These are phyloP conservation scores for Tor tambroides DNA, from an alignment of 2,113 vertebrate genomes.

Conservation along the genomic window DNA sequence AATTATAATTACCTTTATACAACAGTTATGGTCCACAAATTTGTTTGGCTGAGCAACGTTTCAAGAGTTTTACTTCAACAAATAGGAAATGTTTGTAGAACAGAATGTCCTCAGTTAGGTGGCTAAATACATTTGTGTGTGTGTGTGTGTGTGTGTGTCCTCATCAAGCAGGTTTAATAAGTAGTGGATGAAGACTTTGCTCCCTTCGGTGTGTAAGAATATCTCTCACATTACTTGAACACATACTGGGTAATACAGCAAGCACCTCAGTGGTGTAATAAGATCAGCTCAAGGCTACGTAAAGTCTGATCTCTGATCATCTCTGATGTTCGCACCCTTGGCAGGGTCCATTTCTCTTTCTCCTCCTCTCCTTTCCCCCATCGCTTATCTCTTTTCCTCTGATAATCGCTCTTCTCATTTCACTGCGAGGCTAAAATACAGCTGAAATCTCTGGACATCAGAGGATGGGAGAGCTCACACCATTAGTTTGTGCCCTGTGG, in stretches of 20 bases:
- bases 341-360: slow-evolving; percentile 44
- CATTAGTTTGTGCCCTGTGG: slow-evolving; percentile 14
- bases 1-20: neutral
- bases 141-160: neutral
- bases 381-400: slow-evolving; percentile 50
- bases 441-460: neutral
- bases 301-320: slow-evolving; percentile 41
- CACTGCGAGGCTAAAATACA: slow-evolving; percentile 1
- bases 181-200: slow-evolving; percentile 39
- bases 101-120: neutral
- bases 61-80: neutral
- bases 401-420: slow-evolving; percentile 39
- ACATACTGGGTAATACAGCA: neutral
- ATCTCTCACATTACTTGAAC: slow-evolving; percentile 38
- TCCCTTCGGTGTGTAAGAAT: slow-evolving; percentile 19
- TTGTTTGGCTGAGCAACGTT: neutral
- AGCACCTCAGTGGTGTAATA: slow-evolving; percentile 35
- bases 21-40: neutral
- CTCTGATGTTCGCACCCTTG: slow-evolving; percentile 36
- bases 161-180: slow-evolving; percentile 23
- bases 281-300: slow-evolving; percentile 31
- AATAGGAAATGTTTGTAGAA: neutral
- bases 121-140: neutral
- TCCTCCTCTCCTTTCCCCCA: slow-evolving; percentile 43
- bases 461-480: neutral